Evolutionary conservation across 92 coral and sea anemone genomes (phyloP), one percentile per base, ranked within the genome.

Genomic region (Phenganax subtilis): DNA sequence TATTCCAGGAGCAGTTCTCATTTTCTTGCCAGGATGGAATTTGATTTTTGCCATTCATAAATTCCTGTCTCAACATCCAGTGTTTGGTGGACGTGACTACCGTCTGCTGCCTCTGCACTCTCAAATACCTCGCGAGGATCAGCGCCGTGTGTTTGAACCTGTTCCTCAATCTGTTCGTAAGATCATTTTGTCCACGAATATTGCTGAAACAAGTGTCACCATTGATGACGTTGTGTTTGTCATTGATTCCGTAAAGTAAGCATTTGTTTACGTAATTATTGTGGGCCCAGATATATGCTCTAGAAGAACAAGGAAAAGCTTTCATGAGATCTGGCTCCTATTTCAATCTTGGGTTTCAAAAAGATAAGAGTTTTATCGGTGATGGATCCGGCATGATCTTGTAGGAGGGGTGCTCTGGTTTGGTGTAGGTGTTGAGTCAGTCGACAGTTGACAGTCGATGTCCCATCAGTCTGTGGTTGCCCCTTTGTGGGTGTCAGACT

Each of bases 1-100:
- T 54, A 85, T 96, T 64, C 99, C 97, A 54, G 97, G 99, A 30
- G 97, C 99, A 31, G 93, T 96, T 11, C 89, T 96, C 55, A 89
- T 96, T 66, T 96, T 96, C 69, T 87, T 96, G 54, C 99, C 99
- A 0, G 99, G 99, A 3, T 96, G 99, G 99, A 96, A 96, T 87
- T 87, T 96, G 84, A 96, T 96, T 27, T 96, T 96, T 83, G 97
- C 97, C 15, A 70, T 96, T 56, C 99, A 96, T 79, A 96, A 91
- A 59, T 90, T 90, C 76, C 78, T 94, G 20, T 61, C 86, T 73
- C 88, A 85, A 81, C 98, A 94, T 81, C 89, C 90, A 8, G 87
- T 88, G 60, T 94, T 94, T 85, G 98, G 98, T 57, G 88, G 91
- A 72, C 83, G 84, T 67, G 84, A 51, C 63, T 94, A 94, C 76